These are phyloP conservation scores for Hippoglossus stenolepis DNA, from an alignment of 2,113 vertebrate species.

Conservation along the genomic window DNA sequence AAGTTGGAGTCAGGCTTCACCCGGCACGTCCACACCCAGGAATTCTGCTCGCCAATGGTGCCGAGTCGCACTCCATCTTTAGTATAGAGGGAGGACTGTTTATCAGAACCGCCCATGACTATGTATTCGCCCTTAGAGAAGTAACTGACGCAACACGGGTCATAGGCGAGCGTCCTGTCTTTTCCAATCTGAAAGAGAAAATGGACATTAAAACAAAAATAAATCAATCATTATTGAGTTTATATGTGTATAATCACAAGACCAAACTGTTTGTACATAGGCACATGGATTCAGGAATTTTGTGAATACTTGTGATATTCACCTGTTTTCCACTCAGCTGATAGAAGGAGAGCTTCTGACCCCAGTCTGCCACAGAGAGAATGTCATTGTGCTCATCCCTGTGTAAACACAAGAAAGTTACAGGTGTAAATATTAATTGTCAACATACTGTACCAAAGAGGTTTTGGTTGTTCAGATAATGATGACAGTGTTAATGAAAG, in stretches of 20 bases:
- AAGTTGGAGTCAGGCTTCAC: slow-evolving; percentile 97
- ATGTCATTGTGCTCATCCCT: slow-evolving; percentile 98
- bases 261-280: background rate
- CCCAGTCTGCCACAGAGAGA: slow-evolving; percentile 98
- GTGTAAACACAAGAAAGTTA: slow-evolving; percentile 4
- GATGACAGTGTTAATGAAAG: slow-evolving; percentile 1
- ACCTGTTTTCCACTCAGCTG: slow-evolving; percentile 93
- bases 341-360: slow-evolving; percentile 97
- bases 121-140: slow-evolving; percentile 96
- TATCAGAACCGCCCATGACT: slow-evolving; percentile 94
- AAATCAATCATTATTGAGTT: slow-evolving; percentile 9
- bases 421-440: background rate
- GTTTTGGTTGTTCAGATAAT: slow-evolving; percentile 14
- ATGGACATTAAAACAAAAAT: slow-evolving; percentile 33
- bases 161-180: slow-evolving; percentile 90
- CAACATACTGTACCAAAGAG: background rate
- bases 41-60: slow-evolving; percentile 90
- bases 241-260: background rate
- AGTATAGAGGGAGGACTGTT: slow-evolving; percentile 95
- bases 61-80: slow-evolving; percentile 95
- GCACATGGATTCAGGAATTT: slow-evolving; percentile 57
- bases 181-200: slow-evolving; percentile 88
- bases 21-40: slow-evolving; percentile 96
- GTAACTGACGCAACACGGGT: slow-evolving; percentile 97
- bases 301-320: slow-evolving; percentile 1